Base-by-base conservation (phyloP, 2,113 vertebrate genomes). In the Leptocoma aspasia region DNA sequence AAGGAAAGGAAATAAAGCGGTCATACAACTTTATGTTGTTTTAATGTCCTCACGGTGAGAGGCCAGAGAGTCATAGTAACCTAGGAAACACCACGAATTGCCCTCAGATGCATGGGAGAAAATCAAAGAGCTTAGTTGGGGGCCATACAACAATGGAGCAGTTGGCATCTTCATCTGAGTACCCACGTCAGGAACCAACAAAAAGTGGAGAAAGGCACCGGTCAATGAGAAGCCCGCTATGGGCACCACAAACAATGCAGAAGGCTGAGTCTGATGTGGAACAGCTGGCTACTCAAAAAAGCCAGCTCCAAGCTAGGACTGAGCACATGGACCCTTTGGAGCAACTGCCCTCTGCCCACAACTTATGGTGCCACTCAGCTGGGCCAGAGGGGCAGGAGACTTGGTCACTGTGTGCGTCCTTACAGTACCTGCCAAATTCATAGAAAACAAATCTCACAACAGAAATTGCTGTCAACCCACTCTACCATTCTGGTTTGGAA, bases 321-420 rank as follows among this genome's bases (percentile, higher is more conserved):
- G 8, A 13, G 50, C 50, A 42, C 30, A 42, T 0, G 1, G 37
- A 54, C 10, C 22, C n/a, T 37, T 15, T 10, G 22, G 14, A 76
- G 41, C 22, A 52, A 17, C 5, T 15, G 24, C 15, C n/a, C 21
- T 45, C 16, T n/a, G 17, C 7, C 6, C 12, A 2, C 63, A 66
- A 6, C 15, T 31, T 35, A 1, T 2, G 13, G 70, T 23, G 18
- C 30, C 71, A 37, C 41, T 70, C 50, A 39, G 0, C 22, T 24
- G 41, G 19, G 33, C 7, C 44, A 82, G 24, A 33, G 44, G 23
- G 14, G 31, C 44, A 78, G 49, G 14, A 73, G 10, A 30, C 26
- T 44, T 16, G 13, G 31, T 35, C n/a, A 15, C 15, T 10, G 15
- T 37, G n/a, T 13, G 9, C 1, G 0, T 33, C 41, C 26, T 81